These are phyloP conservation scores for Coregonus sp. DNA, from an alignment of 2,797 vertebrate species.

Conservation along the genomic window DNA sequence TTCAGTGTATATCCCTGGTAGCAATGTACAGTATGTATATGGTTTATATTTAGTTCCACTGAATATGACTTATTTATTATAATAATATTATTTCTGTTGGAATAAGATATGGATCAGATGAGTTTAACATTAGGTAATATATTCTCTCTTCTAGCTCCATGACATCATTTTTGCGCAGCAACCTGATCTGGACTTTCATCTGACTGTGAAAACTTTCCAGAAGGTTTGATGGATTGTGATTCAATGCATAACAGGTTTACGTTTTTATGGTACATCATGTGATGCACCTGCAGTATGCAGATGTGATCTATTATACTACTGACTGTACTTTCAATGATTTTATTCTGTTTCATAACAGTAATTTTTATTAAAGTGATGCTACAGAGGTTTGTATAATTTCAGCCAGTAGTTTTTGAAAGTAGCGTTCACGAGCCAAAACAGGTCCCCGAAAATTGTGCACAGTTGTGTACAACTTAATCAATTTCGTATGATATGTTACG, in stretches of 20 bases:
- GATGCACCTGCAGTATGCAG: no score
- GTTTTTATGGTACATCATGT: not conserved
- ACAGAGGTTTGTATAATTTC: no score
- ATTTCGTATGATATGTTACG: no score
- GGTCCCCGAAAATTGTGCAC: no score
- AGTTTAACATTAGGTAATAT: not conserved
- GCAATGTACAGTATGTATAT: not conserved
- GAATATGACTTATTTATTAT: not conserved
- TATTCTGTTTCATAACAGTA: no score
- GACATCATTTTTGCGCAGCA: not conserved
- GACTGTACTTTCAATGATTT: no score
- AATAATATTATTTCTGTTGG: not conserved
- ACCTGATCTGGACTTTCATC: not conserved
- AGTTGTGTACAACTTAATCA: no score
- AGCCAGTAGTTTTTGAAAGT: no score
- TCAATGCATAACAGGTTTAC: not conserved
- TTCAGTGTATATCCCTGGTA: no score
- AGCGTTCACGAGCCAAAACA: no score
- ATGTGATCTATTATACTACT: no score
- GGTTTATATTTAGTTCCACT: not conserved
- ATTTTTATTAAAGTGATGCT: no score
- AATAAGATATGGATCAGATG: not conserved
- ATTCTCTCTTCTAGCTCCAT: slow-evolving; percentile 49
- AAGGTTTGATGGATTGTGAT: not conserved
- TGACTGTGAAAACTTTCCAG: slow-evolving; percentile 46